Base-by-base conservation (phyloP, 2,888 invertebrate genomes). In the Drosophila testacea region DNA sequence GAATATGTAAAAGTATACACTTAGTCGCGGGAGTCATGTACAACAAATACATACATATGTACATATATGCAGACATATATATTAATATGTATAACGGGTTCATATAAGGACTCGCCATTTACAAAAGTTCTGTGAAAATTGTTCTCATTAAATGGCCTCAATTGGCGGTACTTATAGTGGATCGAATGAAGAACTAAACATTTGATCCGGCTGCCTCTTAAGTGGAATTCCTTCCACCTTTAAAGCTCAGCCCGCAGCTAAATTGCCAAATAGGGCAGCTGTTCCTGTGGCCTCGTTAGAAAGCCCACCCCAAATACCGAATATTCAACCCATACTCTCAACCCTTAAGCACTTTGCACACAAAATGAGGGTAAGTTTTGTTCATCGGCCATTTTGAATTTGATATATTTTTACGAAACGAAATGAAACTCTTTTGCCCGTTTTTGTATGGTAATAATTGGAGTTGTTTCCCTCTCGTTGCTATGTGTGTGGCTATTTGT, bases 341-440 rank as follows among this genome's bases (percentile, higher is more conserved):
- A 87, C 83, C 83, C 89, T 75, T 88, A 82, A 63, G 34, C 16
- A 16, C 6, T 50, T 57, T 22, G 66, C 51, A 50, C 62, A 52
- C 63, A 50, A 64, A 72, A 79, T 62, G 73, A 66, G 83, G 83
- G 83, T 84, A 84, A 82, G 73, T 84, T 81, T 30, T 47, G 36
- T 36, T 42, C 41, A 50, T 61, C 88, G 85, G 83, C 83, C 83
- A 84, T 84, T 89, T 84, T 89, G 89, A 84, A 89, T 76, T 88
- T 71, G 47, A 63, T 69, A 59, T 76, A 62, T 77, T 68, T 68
- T 6, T 41, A 44, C 38, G 36, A 55, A 66, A 41, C 32, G 10
- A 30, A 61, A 41, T n/a, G 6, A 11, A 51, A 2, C 7, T 36
- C 57, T 66, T 74, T 56, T 44, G n/a, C 10, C 4, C 9, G 34